Conservation (phyloP, 2,113 vertebrate genomes). For the Petroica traversi region DNA sequence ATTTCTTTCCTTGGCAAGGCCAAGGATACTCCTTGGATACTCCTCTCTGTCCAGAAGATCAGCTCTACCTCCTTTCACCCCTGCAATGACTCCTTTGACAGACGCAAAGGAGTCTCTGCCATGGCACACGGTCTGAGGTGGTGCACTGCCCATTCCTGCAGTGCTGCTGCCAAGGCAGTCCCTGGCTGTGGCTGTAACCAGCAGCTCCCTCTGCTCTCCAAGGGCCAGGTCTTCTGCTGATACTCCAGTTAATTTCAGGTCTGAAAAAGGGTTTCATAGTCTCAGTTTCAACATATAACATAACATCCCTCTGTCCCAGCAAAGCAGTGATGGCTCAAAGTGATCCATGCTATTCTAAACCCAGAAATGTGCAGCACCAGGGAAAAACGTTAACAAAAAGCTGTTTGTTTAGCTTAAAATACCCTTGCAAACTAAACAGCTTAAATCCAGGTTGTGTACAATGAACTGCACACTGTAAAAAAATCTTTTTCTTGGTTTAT, state of each 20-base stretch:
- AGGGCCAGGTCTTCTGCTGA: not conserved
- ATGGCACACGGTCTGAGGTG: fast-evolving
- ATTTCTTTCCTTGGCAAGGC: not conserved
- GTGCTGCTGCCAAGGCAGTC: not conserved
- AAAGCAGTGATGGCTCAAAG: not conserved
- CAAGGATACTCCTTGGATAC: not conserved
- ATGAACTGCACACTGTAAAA: not conserved
- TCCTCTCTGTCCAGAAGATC: not conserved
- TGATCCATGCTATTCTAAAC: not conserved
- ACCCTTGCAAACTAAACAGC: not conserved
- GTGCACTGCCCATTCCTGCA: not conserved
- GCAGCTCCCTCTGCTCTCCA: not conserved
- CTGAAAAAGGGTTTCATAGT: not conserved
- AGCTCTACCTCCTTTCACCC: not conserved
- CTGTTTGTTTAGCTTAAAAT: conserved; percentile 33
- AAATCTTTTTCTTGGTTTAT: not conserved
- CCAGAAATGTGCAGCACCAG: not conserved
- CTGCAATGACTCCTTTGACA: not conserved
- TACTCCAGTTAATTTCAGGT: not conserved
- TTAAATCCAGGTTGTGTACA: not conserved
- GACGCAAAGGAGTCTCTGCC: too few species aligned
- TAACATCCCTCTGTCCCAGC: not conserved
- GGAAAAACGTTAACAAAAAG: conserved; percentile 37
- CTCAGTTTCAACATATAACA: not conserved
- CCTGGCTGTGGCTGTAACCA: not conserved